These are phyloP conservation scores for Trichechus manatus DNA, from an alignment of 2,113 vertebrate genomes.

Conservation along the genomic window DNA sequence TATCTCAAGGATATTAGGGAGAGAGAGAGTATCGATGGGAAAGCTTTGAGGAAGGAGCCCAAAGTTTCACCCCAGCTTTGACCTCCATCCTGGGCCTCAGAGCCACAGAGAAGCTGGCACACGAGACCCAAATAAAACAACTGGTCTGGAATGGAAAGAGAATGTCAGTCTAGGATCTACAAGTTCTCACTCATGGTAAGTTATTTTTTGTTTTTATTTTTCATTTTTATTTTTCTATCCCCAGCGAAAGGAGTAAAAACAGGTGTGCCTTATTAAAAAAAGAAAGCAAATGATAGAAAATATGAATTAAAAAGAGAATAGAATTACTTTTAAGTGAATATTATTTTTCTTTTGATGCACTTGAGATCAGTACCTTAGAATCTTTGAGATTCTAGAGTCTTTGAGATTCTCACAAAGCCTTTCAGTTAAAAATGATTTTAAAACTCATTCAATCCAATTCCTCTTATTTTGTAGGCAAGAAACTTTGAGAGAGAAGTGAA, in stretches of 20 bases:
- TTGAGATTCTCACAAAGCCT: not conserved
- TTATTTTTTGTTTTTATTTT: not conserved
- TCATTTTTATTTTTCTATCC: too few relatives aligned
- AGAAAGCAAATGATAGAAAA: not conserved
- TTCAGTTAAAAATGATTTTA: slow-evolving; percentile 13
- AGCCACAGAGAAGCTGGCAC: not conserved
- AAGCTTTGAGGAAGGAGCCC: fast-evolving
- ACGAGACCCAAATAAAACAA: not conserved
- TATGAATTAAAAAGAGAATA: not conserved
- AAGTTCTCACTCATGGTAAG: not conserved
- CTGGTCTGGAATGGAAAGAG: not conserved
- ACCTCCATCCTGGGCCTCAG: not conserved
- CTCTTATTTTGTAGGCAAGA: slow-evolving; percentile 3
- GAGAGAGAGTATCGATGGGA: not conserved
- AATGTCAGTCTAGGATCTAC: not conserved
- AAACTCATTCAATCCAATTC: not conserved
- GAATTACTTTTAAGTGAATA: not conserved
- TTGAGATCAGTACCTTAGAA: not conserved
- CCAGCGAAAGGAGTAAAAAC: not conserved
- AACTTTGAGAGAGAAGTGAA: not conserved
- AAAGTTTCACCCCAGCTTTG: not conserved
- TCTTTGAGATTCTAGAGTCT: too few relatives aligned
- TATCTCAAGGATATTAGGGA: not conserved
- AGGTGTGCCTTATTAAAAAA: not conserved
- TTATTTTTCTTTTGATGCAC: not conserved